phyloP scores from a whole-genome alignment of 2,888 invertebrate genomes.

The Agriopis leucophaearia region DNA sequence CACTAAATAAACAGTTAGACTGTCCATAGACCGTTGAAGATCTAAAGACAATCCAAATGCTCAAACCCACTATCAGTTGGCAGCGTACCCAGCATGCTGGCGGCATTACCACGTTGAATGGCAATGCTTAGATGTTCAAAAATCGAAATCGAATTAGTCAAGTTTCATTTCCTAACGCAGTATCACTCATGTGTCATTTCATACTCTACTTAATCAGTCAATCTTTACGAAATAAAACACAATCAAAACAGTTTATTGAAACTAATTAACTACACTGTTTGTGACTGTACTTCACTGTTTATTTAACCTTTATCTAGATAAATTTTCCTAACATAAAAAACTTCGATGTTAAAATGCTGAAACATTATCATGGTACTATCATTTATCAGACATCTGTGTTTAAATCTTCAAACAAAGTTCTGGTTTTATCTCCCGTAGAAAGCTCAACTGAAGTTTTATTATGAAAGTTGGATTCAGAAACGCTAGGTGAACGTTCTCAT shows the following conservation, averaged over 20 bases:
- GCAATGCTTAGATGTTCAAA: too few relatives aligned
- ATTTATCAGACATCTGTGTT: conserved; percentile 3
- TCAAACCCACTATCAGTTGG: too few relatives aligned
- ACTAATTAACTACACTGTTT: background rate
- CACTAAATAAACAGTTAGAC: too few relatives aligned
- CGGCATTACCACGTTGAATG: too few relatives aligned
- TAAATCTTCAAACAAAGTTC: conserved; percentile 11
- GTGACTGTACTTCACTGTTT: background rate
- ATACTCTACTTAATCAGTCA: background rate
- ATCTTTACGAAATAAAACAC: background rate
- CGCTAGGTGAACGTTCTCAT: conserved; percentile 41
- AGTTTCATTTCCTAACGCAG: too few relatives aligned
- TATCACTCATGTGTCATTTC: too few relatives aligned
- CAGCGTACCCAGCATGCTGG: too few relatives aligned
- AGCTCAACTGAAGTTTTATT: conserved; percentile 29
- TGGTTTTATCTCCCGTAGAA: conserved; percentile 11
- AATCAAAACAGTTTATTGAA: background rate
- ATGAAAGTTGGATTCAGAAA: conserved; percentile 28
- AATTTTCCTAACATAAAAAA: too few relatives aligned
- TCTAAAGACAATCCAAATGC: too few relatives aligned
- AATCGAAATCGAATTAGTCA: too few relatives aligned
- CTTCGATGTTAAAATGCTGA: background rate
- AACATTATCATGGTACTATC: background rate
- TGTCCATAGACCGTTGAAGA: too few relatives aligned
- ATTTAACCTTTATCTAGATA: conserved; percentile 11